Percentiles rank a stretch among this genome's conserved stretches.
These are phyloP conservation scores for Agraylea sexmaculata DNA, from an alignment of 1,140 invertebrate genomes.

Conservation along the genomic window DNA sequence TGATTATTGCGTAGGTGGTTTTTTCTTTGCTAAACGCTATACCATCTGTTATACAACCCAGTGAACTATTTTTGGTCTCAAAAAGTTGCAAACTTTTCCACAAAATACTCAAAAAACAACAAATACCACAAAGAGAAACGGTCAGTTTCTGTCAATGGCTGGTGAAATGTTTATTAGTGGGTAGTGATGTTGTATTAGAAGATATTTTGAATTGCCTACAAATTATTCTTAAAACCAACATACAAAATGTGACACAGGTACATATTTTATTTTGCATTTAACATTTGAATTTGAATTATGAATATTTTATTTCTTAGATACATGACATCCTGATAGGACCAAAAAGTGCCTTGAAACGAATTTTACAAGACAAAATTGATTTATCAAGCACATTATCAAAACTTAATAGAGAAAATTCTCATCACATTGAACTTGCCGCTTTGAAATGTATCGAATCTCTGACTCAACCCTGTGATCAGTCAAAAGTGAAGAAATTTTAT, in stretches of 20 bases:
- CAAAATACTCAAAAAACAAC: slow-evolving; percentile 6
- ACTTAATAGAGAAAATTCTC: too few relatives aligned
- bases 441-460: slow-evolving; percentile 15
- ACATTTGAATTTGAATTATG: too few relatives aligned
- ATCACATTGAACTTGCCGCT: slow-evolving; percentile 5
- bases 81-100: slow-evolving; percentile 15
- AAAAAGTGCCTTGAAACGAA: slow-evolving; percentile 11
- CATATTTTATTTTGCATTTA: background rate
- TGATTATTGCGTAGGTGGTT: slow-evolving; percentile 4
- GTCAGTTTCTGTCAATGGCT: slow-evolving; percentile 7
- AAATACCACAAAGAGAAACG: background rate
- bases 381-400: too few relatives aligned
- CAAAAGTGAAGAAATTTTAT: slow-evolving; percentile 3
- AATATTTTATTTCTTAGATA: slow-evolving; percentile 12
- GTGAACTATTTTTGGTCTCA: slow-evolving; percentile 11
- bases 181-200: slow-evolving; percentile 10
- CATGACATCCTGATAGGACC: slow-evolving; percentile 15
- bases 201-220: slow-evolving; percentile 13
- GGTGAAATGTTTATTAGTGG: slow-evolving; percentile 8
- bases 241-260: slow-evolving; percentile 8
- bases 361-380: slow-evolving; percentile 12
- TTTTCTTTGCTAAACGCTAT: slow-evolving; percentile 9
- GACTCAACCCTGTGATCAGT: slow-evolving; percentile 5
- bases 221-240: slow-evolving; percentile 11
- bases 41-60: slow-evolving; percentile 6